Evolutionary conservation across 2,797 vertebrate genomes (phyloP), one percentile per base, ranked within the genome.

Genomic region (Lerista edwardsae): DNA sequence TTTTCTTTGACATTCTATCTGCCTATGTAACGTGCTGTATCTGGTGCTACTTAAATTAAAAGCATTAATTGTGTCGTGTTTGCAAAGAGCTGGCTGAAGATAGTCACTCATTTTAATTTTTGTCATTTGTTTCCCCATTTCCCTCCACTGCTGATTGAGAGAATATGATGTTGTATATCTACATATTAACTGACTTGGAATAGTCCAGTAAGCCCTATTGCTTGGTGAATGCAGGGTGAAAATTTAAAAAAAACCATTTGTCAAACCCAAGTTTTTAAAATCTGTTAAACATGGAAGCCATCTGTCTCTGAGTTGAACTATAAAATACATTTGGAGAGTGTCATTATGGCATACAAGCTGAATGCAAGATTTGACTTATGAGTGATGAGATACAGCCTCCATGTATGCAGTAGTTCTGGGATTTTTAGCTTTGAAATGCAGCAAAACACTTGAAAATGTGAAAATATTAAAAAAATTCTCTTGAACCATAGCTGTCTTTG

Each of bases 111-210:
- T 93, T n/a, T 78, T 93, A 47, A 79, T 79, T 91, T 90, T 80
- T 87, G 86, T 90, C 90, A 89, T 74, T 71, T 91, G 92, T 94
- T 87, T 89, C 89, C 80, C 82, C 1, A 21, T 77, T 12, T 51
- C 75, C 72, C 11, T 83, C 86, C 84, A 25, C 72, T 85, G 19
- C n/a, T 72, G 72, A 85, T 88, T 69, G 84, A 83, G 83, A 75
- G 10, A 47, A 73, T 15, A 51, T 90, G 86, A 85, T 69, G 0
- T 69, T 87, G 64, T 69, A 64, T 34, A 57, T 69, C n/a, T 77
- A 64, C 61, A 5, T 25, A 7, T 10, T 57, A 57, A 41, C 27
- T 59, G 29, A 9, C 25, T 19, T 31, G 59, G 15, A 10, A n/a
- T 79, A 82, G 64, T 74, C 31, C 62, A 74, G 0, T 21, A 12